Evolutionary conservation across 2,113 vertebrate species (phyloP), one percentile per base, ranked within the genome.

Genomic region (Gobius niger): DNA sequence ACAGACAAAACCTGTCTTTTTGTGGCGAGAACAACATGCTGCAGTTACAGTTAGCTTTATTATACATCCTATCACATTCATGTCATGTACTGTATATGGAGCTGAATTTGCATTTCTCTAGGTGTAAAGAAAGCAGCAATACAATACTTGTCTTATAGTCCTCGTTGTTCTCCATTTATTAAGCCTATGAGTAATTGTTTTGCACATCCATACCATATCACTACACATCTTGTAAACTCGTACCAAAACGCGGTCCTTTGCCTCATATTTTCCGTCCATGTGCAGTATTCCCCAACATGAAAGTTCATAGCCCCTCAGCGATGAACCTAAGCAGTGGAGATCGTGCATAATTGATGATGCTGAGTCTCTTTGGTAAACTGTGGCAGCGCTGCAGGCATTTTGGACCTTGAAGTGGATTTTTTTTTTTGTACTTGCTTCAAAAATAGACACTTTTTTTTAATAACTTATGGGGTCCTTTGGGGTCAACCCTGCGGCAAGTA

Each of bases 341-440:
- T 16, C 0, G 63, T 76, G 59, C 69, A 72, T 80, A 74, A 73
- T 70, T 75, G 79, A 88, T 82, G 71, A 76, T 72, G 67, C 77
- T 73, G 68, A 62, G 70, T 73, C 49, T 65, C 73, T 76, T 75
- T 76, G 74, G 76, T 72, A 72, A 80, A 79, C 80, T 75, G 40
- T 62, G 19, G 63, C 2, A 78, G 54, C 70, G 76, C 68, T 67
- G 50, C 44, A 75, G 70, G 53, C 72, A 40, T 75, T 80, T 16
- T 6, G n/a, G n/a, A n/a, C 13, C 18, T 46, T 47, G 13, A 44
- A 44, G 59, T 18, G 15, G 10, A 12, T 9, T 7, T 34, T 34
- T 54, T 19, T 16, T 18, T 63, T 63, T 18, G 19, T 18, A 63
- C 56, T 54, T 12, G 44, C 75, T 64, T 75, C 13, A 63, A 59